A percentile compares a stretch with the other conserved stretches of the same genome.
phyloP scores from a whole-genome alignment of 2,113 vertebrate species.

The Chamaea fasciata region DNA sequence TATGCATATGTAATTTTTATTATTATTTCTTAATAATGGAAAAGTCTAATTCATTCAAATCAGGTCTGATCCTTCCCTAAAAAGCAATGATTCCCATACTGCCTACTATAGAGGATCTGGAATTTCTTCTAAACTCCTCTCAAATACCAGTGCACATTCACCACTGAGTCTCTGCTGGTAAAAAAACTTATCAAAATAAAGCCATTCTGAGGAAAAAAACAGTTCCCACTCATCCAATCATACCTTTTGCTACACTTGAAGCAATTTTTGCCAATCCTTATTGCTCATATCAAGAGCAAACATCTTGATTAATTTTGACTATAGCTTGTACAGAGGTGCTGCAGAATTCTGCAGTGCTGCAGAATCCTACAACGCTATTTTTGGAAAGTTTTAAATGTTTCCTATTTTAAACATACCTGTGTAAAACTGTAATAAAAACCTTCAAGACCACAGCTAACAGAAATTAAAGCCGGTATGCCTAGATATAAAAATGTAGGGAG shows the following conservation, averaged over 20 bases:
- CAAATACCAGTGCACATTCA: neutral
- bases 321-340: neutral
- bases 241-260: neutral
- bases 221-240: neutral
- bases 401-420: neutral
- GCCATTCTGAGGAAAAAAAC: neutral
- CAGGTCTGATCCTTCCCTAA: neutral
- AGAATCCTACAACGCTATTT: rapidly evolving
- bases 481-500: neutral
- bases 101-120: neutral
- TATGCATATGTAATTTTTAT: neutral
- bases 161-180: neutral
- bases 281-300: neutral
- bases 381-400: neutral
- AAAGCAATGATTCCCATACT: neutral
- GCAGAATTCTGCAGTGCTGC: neutral
- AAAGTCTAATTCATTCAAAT: neutral
- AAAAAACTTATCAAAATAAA: neutral
- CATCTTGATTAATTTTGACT: neutral
- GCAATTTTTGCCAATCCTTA: neutral
- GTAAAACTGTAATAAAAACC: neutral
- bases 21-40: neutral
- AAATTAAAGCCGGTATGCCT: neutral
- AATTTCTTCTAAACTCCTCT: neutral
- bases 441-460: neutral